Conservation (phyloP, 2,888 invertebrate genomes). For the Chaitophorus viminalis region DNA sequence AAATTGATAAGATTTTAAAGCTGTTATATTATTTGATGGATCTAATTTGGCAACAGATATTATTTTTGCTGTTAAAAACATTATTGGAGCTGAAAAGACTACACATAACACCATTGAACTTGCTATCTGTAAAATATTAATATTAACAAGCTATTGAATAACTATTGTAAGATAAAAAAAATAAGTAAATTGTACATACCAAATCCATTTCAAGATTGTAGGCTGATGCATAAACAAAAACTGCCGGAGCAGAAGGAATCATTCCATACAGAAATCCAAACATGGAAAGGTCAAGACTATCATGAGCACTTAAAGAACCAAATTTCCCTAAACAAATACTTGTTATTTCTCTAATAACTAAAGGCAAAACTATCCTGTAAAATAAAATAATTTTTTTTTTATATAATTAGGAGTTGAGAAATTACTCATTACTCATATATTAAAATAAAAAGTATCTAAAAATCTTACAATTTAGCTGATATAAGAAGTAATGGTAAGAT, state of each 20-base stretch:
- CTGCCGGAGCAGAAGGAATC: slow-evolving; percentile 95
- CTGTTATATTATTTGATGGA: slow-evolving; percentile 78
- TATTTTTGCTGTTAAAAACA: slow-evolving; percentile 95
- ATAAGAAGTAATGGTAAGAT: slow-evolving; percentile 88
- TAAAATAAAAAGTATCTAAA: not conserved
- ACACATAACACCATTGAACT: slow-evolving; percentile 95
- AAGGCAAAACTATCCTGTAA: slow-evolving; percentile 79
- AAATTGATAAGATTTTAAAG: slow-evolving; percentile 82
- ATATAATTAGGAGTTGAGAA: not conserved
- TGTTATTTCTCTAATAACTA: slow-evolving; percentile 87
- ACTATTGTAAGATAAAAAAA: slow-evolving; percentile 1
- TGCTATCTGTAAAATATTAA: slow-evolving; percentile 77
- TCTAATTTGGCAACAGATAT: slow-evolving; percentile 79
- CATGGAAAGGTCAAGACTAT: slow-evolving; percentile 84
- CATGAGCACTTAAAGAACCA: slow-evolving; percentile 74
- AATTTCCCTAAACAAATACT: slow-evolving; percentile 75
- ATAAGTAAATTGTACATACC: slow-evolving; percentile 70
- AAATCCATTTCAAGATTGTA: slow-evolving; percentile 88
- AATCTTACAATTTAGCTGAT: slow-evolving; percentile 82
- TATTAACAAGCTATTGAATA: slow-evolving; percentile 38
- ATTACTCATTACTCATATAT: not conserved
- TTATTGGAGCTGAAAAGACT: slow-evolving; percentile 91
- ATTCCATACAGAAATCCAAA: slow-evolving; percentile 96
- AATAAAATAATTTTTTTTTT: slow-evolving; percentile 24
- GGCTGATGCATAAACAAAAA: slow-evolving; percentile 91